These are phyloP conservation scores for Macrotis lagotis DNA, from an alignment of 2,113 vertebrate genomes.

Conservation along the genomic window DNA sequence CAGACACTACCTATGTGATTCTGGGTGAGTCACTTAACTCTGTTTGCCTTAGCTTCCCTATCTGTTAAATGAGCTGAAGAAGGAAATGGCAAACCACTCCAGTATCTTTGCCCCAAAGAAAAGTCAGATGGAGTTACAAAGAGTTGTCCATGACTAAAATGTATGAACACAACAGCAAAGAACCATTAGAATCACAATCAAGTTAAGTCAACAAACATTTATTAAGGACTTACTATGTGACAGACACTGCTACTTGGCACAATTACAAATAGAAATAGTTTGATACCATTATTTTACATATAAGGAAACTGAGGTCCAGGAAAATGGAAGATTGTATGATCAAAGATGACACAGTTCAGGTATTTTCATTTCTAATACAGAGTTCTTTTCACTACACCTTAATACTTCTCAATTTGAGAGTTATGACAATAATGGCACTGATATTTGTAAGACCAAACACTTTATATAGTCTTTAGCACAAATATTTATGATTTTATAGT, in stretches of 20 bases:
- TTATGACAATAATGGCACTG: background rate
- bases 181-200: background rate
- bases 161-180: background rate
- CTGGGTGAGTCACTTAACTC: no score
- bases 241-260: background rate
- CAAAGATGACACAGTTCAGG: background rate
- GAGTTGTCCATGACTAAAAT: no score
- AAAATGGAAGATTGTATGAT: background rate
- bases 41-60: no score
- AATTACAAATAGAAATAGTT: background rate
- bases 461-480: background rate
- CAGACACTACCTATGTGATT: no score
- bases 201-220: background rate
- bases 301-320: background rate
- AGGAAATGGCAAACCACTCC: no score
- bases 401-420: background rate
- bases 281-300: background rate
- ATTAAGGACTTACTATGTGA: background rate
- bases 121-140: no score
- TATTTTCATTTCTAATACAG: background rate
- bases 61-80: no score
- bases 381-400: background rate
- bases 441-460: background rate
- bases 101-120: no score
- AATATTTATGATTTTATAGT: slow-evolving; percentile 1